phyloP scores from a whole-genome alignment of 64 coral and sea anemone species.

The Astreopora myriophthalma region DNA sequence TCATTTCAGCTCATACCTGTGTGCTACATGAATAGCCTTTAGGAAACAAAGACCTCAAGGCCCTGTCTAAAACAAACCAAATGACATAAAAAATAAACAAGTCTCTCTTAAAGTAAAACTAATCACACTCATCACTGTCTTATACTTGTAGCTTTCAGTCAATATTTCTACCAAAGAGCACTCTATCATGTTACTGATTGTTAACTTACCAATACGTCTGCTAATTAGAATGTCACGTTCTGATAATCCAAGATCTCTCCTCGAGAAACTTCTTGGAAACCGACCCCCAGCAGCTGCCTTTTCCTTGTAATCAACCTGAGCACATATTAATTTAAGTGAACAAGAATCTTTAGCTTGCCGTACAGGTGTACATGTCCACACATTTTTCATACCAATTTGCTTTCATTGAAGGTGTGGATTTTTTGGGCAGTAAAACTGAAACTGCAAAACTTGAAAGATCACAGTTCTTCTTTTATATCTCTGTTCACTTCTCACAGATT shows the following conservation, averaged over 20 bases:
- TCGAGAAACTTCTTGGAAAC: conserved; percentile 35
- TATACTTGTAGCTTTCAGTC: not conserved
- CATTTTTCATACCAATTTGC: too few relatives aligned
- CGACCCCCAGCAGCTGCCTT: conserved; percentile 57
- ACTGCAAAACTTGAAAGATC: too few relatives aligned
- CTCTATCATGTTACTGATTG: not conserved
- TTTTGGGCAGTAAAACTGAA: too few relatives aligned
- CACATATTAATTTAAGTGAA: not conserved
- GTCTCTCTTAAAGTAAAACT: too few relatives aligned
- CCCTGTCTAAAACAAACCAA: conserved; percentile 14
- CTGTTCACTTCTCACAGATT: too few relatives aligned
- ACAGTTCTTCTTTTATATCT: too few relatives aligned
- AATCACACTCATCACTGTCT: too few relatives aligned
- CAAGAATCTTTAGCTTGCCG: not conserved
- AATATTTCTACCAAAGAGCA: too few relatives aligned
- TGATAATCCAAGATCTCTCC: conserved; percentile 25
- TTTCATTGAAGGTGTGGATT: too few relatives aligned
- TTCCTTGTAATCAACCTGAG: conserved; percentile 68
- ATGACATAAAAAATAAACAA: too few relatives aligned
- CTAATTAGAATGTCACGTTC: conserved; percentile 57
- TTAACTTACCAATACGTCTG: conserved; percentile 56
- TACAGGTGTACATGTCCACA: too few relatives aligned
- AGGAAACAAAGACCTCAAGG: conserved; percentile 16
- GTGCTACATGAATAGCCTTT: not conserved
- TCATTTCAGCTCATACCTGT: not conserved